phyloP scores from a whole-genome alignment of 1,140 invertebrate species.

The Adoxophyes honmai region DNA sequence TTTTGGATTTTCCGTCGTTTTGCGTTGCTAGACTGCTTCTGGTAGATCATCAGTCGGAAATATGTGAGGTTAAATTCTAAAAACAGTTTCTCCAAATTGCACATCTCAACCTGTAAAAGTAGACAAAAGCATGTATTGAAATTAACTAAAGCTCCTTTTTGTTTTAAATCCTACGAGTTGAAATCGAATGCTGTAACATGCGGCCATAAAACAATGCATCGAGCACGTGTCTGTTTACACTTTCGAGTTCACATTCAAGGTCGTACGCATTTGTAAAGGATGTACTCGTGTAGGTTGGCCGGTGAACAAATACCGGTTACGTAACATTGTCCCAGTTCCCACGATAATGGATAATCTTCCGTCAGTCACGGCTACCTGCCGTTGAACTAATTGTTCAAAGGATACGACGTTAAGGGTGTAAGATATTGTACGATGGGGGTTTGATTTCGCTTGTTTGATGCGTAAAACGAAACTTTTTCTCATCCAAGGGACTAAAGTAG shows the following conservation, averaged over 20 bases:
- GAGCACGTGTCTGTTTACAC: slow-evolving; percentile 71
- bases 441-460: too few species aligned
- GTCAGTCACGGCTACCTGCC: slow-evolving; percentile 47
- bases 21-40: too few species aligned
- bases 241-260: slow-evolving; percentile 74
- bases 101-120: too few species aligned
- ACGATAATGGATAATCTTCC: slow-evolving; percentile 52
- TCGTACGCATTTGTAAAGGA: slow-evolving; percentile 74
- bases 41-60: too few species aligned
- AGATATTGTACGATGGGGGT: too few species aligned
- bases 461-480: too few species aligned
- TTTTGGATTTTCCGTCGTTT: too few species aligned
- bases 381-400: slow-evolving; percentile 25
- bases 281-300: slow-evolving; percentile 67
- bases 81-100: too few species aligned
- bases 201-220: slow-evolving; percentile 74
- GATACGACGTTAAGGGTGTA: too few species aligned
- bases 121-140: not conserved
- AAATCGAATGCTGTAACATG: slow-evolving; percentile 27
- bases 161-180: slow-evolving; percentile 5
- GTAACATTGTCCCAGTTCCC: slow-evolving; percentile 69
- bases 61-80: too few species aligned
- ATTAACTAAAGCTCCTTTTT: slow-evolving; percentile 5
- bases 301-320: slow-evolving; percentile 71
- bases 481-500: too few species aligned